Evolutionary conservation across 2,113 vertebrate species (phyloP), one percentile per base, ranked within the genome.

Genomic region (Lynx canadensis): DNA sequence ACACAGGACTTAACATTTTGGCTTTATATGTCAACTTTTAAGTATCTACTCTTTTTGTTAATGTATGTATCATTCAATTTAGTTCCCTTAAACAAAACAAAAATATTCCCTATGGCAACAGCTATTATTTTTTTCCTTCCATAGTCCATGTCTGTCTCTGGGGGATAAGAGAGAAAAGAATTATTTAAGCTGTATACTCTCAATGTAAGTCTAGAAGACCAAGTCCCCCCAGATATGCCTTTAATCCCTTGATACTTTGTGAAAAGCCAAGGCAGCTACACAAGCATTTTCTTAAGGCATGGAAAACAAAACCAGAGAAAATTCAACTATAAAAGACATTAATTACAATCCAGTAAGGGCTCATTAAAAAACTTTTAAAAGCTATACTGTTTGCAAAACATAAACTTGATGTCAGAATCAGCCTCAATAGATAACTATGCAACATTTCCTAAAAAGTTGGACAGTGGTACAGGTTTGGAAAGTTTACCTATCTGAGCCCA

Each of bases 211-310:
- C 78, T 89, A 88, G 38, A 52, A 71, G 27, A 48, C 16, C 55
- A 29, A 91, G 23, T 21, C 13, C 68, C 31, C 57, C 55, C 5
- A 95, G 95, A 89, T 71, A 21, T 93, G 81, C 23, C 57, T 63
- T 96, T 68, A 97, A 91, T 90, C 69, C 66, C 89, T 90, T 88
- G 80, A 71, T 89, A 94, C 91, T 95, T 69, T 79, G 50, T 97
- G 82, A 89, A 92, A 97, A 91, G 52, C 45, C 45, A 90, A 94
- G 71, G 38, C 68, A 91, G 60, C 57, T 82, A 63, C n/a, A 50
- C 33, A 96, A 96, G 91, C 5, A 68, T 92, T 96, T 92, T 79
- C 15, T n/a, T 38, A 90, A 95, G 66, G 89, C 29, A 68, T 65
- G 60, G 73, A 82, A 85, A 94, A 93, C 78, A 92, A 91, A 97